These are phyloP conservation scores for Bucorvus abyssinicus DNA, from an alignment of 2,797 vertebrate genomes.

Conservation along the genomic window DNA sequence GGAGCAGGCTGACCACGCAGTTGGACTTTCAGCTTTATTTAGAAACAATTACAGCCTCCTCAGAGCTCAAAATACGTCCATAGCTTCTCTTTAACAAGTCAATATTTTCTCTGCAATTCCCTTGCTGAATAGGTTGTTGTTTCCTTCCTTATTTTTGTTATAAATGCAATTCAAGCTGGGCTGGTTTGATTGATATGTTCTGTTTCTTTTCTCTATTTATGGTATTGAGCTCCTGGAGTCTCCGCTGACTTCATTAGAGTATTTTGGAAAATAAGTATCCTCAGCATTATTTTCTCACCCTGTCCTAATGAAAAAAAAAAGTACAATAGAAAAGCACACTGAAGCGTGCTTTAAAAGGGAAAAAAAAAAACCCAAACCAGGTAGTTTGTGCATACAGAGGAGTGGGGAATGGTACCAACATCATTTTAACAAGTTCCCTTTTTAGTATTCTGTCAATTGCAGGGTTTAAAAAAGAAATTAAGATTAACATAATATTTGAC, in stretches of 20 bases:
- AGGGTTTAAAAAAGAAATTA: background rate
- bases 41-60: background rate
- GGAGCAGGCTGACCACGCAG: background rate
- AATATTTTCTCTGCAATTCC: slow-evolving; percentile 28
- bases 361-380: background rate
- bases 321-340: background rate
- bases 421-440: background rate
- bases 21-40: slow-evolving; percentile 28
- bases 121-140: background rate
- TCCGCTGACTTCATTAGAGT: slow-evolving; percentile 62
- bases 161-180: background rate
- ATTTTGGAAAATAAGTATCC: slow-evolving; percentile 49
- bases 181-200: slow-evolving; percentile 56
- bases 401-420: background rate
- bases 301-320: background rate
- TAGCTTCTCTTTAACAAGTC: slow-evolving; percentile 39
- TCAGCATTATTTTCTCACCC: slow-evolving; percentile 22
- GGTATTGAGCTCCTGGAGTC: slow-evolving; percentile 6
- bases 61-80: background rate
- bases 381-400: background rate
- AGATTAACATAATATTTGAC: background rate
- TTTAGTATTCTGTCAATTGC: background rate
- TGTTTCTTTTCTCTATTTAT: slow-evolving; percentile 46
- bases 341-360: background rate
- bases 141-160: slow-evolving; percentile 28